phyloP scores from a whole-genome alignment of 92 coral and sea anemone species.

The Anthopleura xanthogrammica region DNA sequence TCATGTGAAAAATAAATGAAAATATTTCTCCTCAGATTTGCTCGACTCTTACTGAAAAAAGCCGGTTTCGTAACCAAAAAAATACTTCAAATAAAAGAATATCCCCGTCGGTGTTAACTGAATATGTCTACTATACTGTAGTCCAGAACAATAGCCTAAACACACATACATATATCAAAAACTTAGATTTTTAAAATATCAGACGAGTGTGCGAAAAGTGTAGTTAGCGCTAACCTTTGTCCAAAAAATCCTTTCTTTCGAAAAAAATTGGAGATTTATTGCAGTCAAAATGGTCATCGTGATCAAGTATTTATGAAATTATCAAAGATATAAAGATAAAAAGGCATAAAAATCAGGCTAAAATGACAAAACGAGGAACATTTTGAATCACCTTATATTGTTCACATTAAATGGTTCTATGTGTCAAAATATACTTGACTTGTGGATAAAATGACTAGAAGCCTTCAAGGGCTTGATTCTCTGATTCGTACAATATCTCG shows the following conservation, averaged over 20 bases:
- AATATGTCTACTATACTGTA: neutral
- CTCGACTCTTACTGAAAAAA: neutral
- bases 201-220: neutral
- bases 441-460: neutral
- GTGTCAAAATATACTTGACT: constrained; percentile 18
- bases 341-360: neutral
- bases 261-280: neutral
- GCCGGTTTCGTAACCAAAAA: no score
- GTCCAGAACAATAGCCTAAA: neutral
- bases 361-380: neutral
- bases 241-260: neutral
- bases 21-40: neutral
- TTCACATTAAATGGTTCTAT: neutral
- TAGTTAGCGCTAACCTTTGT: neutral
- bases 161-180: neutral
- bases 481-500: neutral
- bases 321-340: neutral
- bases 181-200: neutral
- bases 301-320: neutral
- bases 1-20: no score
- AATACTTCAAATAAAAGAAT: no score
- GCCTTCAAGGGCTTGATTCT: neutral
- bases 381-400: neutral
- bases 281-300: neutral
- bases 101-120: no score